Percentiles rank a stretch among this genome's conserved stretches.
Conservation (phyloP, 2,113 vertebrate species). For the Catharus bicknelli region DNA sequence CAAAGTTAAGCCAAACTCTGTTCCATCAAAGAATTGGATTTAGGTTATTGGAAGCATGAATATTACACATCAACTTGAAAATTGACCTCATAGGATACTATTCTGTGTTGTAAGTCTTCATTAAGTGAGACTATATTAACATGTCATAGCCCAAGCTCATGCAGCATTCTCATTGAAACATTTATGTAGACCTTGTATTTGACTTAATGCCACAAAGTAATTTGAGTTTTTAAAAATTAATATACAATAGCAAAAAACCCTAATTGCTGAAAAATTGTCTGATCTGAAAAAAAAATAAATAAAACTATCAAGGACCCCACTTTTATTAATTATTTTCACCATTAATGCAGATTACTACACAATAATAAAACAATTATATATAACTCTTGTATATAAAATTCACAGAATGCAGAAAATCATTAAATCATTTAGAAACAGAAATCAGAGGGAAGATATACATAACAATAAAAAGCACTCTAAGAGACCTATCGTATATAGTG, state of each 20-base stretch:
- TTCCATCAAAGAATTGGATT: not conserved
- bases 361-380: not conserved
- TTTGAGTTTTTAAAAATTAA: not conserved
- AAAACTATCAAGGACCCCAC: not conserved
- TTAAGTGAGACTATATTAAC: not conserved
- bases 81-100: not conserved
- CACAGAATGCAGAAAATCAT: not conserved
- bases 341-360: not conserved
- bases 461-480: not conserved
- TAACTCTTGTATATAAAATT: not conserved
- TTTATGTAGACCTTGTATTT: not conserved
- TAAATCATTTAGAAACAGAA: not conserved
- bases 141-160: not conserved
- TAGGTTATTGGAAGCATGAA: not conserved
- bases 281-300: not conserved
- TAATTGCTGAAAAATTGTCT: not conserved
- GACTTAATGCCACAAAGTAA: not conserved
- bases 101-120: not conserved
- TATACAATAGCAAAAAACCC: not conserved
- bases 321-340: not conserved
- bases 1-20: not conserved
- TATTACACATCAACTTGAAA: not conserved
- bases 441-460: not conserved
- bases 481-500: accelerated
- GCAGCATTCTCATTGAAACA: not conserved